phyloP scores from a whole-genome alignment of 2,888 invertebrate genomes.

The Euphydryas editha region DNA sequence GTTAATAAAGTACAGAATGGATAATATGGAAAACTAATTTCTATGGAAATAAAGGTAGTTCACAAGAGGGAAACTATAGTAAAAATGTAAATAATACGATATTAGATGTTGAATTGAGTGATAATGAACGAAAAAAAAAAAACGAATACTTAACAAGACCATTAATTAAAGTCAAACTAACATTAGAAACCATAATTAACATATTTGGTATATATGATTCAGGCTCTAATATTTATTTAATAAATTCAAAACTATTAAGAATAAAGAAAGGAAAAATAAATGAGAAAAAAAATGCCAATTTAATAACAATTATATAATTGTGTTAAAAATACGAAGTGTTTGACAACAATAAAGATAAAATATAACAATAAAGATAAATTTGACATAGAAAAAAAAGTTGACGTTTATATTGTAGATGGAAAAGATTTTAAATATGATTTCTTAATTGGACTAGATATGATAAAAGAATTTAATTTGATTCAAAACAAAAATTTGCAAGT shows the following conservation, averaged over 20 bases:
- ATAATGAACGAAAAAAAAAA: slow-evolving; percentile 40
- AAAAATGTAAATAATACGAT: slow-evolving; percentile 35
- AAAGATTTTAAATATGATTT: too few relatives aligned
- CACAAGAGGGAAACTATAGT: slow-evolving; percentile 24
- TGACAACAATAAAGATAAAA: slow-evolving; percentile 36
- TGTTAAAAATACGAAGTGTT: slow-evolving; percentile 32
- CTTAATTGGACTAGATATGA: too few relatives aligned
- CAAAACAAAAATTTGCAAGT: too few relatives aligned
- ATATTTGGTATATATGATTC: slow-evolving; percentile 45
- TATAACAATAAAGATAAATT: too few relatives aligned
- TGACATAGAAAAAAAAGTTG: slow-evolving; percentile 32
- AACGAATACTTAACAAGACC: slow-evolving; percentile 41
- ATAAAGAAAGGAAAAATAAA: too few relatives aligned
- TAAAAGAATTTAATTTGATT: too few relatives aligned
- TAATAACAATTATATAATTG: slow-evolving; percentile 39
- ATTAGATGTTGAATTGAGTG: slow-evolving; percentile 35
- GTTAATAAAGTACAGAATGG: slow-evolving; percentile 39
- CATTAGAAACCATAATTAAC: slow-evolving; percentile 39
- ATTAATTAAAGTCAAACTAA: slow-evolving; percentile 45
- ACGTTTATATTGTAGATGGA: slow-evolving; percentile 43
- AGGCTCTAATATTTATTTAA: slow-evolving; percentile 42
- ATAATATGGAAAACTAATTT: slow-evolving; percentile 44
- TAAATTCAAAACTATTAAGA: not conserved
- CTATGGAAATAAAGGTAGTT: slow-evolving; percentile 46
- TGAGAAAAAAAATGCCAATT: not conserved